These are phyloP conservation scores for Cassiopea andromeda DNA, from an alignment of 30 jellyfish, hydroid and myxozoan species.

Conservation along the genomic window DNA sequence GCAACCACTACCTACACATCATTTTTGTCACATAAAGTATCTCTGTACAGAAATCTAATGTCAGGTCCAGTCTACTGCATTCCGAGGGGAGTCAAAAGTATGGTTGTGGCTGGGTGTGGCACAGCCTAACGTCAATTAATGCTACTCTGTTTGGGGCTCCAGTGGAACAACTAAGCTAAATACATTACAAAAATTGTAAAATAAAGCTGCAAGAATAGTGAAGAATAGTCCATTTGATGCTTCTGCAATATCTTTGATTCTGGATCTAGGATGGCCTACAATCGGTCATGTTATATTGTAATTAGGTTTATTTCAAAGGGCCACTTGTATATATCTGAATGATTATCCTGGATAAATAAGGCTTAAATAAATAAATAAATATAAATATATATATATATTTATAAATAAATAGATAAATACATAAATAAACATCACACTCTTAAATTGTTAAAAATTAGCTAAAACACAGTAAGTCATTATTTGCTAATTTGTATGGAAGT, in stretches of 20 bases:
- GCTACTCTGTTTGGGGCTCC: conserved; percentile 61
- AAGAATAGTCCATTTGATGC: conserved; percentile 18
- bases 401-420: conserved; percentile 10
- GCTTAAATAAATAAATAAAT: background rate
- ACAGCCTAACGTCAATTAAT: conserved; percentile 23
- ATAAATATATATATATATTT: background rate
- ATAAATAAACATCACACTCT: conserved; percentile 10
- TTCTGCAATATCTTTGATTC: conserved; percentile 9
- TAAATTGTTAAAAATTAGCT: conserved; percentile 17
- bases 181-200: conserved; percentile 15
- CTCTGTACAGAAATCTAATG: conserved; percentile 4
- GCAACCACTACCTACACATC: conserved; percentile 17
- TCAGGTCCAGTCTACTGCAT: conserved; percentile 13
- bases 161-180: conserved; percentile 36
- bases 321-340: background rate
- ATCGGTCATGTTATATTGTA: background rate
- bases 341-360: conserved; percentile 26
- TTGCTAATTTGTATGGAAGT: conserved; percentile 28
- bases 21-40: conserved; percentile 21
- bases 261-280: conserved; percentile 23
- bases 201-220: conserved; percentile 56
- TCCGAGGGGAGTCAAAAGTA: conserved; percentile 17
- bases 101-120: conserved; percentile 20
- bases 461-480: conserved; percentile 3
- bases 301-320: background rate